Percentiles rank a stretch among this genome's conserved stretches.
Conservation (phyloP, 2,113 vertebrate species). For the Campylomormyrus numenius region DNA sequence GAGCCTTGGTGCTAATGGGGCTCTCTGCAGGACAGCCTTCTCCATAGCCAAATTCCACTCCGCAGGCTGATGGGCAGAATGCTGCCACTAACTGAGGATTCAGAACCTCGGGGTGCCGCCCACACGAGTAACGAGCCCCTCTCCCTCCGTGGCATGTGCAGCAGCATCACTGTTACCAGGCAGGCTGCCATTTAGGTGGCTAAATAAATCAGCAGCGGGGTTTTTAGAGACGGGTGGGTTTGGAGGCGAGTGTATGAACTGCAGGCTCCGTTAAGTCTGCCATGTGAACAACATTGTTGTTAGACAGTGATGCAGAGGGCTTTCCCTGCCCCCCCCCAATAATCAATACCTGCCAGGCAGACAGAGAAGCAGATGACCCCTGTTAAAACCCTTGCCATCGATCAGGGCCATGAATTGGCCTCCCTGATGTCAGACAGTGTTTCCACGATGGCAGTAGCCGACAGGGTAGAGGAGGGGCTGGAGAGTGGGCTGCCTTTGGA, state of each 20-base stretch:
- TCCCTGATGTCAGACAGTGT: background rate
- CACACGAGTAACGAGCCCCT: background rate
- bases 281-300: background rate
- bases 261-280: background rate
- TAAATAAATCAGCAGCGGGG: background rate
- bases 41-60: background rate
- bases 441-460: background rate
- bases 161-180: background rate
- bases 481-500: background rate
- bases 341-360: background rate
- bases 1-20: background rate
- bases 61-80: background rate
- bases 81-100: background rate
- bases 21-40: background rate
- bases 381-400: background rate
- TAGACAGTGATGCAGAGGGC: background rate
- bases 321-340: background rate
- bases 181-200: background rate
- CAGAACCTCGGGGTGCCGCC: background rate
- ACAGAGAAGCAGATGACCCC: background rate
- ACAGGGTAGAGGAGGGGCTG: background rate
- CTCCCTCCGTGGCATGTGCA: background rate
- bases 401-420: background rate
- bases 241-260: background rate
- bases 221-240: background rate